phyloP scores from a whole-genome alignment of 2,797 vertebrate genomes.

The Melanotaenia trifasciata region DNA sequence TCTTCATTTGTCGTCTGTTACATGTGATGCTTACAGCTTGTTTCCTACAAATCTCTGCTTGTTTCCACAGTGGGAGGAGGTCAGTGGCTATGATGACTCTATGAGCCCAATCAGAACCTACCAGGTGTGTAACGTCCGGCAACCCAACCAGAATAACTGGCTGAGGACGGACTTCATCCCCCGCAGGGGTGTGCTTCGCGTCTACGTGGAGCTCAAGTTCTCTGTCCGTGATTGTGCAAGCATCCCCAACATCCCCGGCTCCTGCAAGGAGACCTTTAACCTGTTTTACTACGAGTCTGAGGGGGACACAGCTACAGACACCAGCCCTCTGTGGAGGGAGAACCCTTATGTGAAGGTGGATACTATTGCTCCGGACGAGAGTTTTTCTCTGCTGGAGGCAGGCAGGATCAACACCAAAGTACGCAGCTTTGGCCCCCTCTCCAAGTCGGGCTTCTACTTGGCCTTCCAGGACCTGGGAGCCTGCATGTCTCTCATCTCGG shows the following conservation, averaged over 20 bases:
- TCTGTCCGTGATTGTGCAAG: constrained; percentile 98
- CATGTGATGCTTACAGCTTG: not conserved
- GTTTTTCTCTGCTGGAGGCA: constrained; percentile 92
- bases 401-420: constrained; percentile 97
- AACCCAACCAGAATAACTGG: constrained; percentile 98
- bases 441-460: constrained; percentile 95
- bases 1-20: not conserved
- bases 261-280: constrained; percentile 99
- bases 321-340: constrained; percentile 95
- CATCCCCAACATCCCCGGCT: constrained; percentile 97
- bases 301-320: constrained; percentile 90
- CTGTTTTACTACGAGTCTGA: constrained; percentile 97
- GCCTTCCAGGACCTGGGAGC: constrained; percentile 98
- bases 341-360: constrained; percentile 98
- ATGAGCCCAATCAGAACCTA: constrained; percentile 98
- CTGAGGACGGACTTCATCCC: constrained; percentile 94
- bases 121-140: constrained; percentile 94
- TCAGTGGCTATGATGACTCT: constrained; percentile 96
- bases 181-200: constrained; percentile 90
- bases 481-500: constrained; percentile 97
- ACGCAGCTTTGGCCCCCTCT: constrained; percentile 96
- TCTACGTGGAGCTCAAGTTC: constrained; percentile 98
- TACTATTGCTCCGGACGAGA: constrained; percentile 96
- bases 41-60: constrained; percentile 35
- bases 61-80: constrained; percentile 94